Base-by-base conservation (phyloP, 1,140 invertebrate species). In the Asbolus verrucosus region DNA sequence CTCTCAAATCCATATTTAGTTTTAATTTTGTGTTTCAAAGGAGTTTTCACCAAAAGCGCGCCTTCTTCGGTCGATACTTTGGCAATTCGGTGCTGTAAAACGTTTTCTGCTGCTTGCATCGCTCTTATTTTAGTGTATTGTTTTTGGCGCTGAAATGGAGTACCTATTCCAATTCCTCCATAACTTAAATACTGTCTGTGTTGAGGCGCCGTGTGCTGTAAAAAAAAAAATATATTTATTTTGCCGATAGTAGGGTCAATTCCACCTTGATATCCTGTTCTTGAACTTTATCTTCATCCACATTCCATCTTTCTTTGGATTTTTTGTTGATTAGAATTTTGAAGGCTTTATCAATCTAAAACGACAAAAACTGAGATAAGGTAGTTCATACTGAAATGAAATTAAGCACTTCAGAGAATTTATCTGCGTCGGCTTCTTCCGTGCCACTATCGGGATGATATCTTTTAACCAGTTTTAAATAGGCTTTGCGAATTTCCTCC, bases 1-100 rank as follows among this genome's bases (percentile, higher is more conserved):
- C 94, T 87, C 71, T 96, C 94, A 77, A 95, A 91, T 0, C 92
- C 92, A 80, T 92, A 93, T 81, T 90, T 90, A 0, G 90, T 93
- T 85, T 94, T 93, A 2, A 92, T 91, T 76, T 93, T 85, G 79
- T 89, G 88, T 73, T 87, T 88, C 27, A 84, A 81, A 11, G 78
- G 75, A 85, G 76, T 92, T 92, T 50, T 88, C 2, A 11, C 84
- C 80, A 92, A 85, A 0, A 95, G 75, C 1, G 88, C 85, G 30
- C 87, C 85, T 68, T 94, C 92, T 0, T 87, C 84, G 0, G 87
- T 87, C 6, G 86, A 82, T 0, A 89, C 81, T 76, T 92, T 92
- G 6, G 88, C 83, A 0, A 92, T 81, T 63, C 91, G 83, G 75
- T 94, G 91, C 62, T 94, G 88, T 74, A 90, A 84, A 0, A 96